Conservation (phyloP, 2,888 invertebrate genomes). For the Drosophila subquinaria region DNA sequence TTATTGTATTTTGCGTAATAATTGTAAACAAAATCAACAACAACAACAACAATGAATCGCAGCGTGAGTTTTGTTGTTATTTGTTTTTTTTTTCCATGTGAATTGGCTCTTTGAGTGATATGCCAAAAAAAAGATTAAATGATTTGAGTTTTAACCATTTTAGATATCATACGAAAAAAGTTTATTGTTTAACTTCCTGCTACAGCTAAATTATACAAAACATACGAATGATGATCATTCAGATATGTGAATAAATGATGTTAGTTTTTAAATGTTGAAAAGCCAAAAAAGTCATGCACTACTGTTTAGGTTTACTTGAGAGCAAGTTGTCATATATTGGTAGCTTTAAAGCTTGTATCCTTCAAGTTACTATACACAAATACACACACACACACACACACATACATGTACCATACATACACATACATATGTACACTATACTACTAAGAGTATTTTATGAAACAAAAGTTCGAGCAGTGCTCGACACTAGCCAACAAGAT, state of each 20-base stretch:
- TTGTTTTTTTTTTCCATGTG: conserved; percentile 48
- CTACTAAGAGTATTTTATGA: conserved; percentile 77
- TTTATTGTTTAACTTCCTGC: conserved; percentile 62
- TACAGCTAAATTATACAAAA: conserved; percentile 57
- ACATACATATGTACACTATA: conserved; percentile 55
- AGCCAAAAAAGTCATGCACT: conserved; percentile 79
- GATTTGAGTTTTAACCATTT: conserved; percentile 32
- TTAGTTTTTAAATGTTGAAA: conserved; percentile 76
- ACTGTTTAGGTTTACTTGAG: conserved; percentile 77
- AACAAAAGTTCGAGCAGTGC: conserved; percentile 65
- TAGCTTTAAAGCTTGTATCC: conserved; percentile 79
- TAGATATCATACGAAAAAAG: conserved; percentile 34
- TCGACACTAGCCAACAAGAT: conserved; percentile 47
- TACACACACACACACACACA: conserved; percentile 30
- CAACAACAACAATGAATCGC: conserved; percentile 36
- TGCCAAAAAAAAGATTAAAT: conserved; percentile 41
- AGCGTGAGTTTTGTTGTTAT: conserved; percentile 76
- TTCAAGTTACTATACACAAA: conserved; percentile 69
- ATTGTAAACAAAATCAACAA: conserved; percentile 17
- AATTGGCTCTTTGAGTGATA: conserved; percentile 63
- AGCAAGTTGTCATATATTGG: conserved; percentile 76
- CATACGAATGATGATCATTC: conserved; percentile 25
- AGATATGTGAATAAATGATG: conserved; percentile 36
- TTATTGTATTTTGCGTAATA: conserved; percentile 72
- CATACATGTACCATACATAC: conserved; percentile 37